Percentiles rank a stretch among this genome's conserved stretches.
phyloP scores from a whole-genome alignment of 2,797 vertebrate genomes.

The Leucoraja ocellata region DNA sequence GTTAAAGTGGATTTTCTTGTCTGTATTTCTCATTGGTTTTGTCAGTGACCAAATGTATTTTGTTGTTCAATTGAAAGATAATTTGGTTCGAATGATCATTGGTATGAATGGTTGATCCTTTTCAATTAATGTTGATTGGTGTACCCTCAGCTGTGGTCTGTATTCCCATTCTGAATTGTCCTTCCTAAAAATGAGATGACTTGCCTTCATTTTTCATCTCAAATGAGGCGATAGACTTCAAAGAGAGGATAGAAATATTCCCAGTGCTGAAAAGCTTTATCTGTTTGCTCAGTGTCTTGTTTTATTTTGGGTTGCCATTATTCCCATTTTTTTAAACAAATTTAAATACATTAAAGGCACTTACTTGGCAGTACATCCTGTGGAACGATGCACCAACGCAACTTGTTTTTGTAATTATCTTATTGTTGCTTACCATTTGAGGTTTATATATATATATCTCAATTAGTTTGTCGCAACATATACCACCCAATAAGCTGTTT shows the following conservation, averaged over 20 bases:
- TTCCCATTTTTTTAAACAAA: not conserved
- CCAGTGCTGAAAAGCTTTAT: not conserved
- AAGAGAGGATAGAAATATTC: too few species aligned
- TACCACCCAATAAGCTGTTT: not conserved
- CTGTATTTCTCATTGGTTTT: not conserved
- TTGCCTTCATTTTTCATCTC: not conserved
- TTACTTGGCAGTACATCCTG: not conserved
- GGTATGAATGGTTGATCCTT: not conserved
- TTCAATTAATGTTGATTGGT: not conserved
- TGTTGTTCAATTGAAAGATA: not conserved
- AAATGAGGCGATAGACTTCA: too few species aligned
- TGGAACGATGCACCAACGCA: not conserved
- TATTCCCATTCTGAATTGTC: not conserved
- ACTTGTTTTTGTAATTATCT: not conserved
- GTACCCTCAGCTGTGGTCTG: not conserved
- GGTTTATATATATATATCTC: not conserved
- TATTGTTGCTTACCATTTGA: not conserved
- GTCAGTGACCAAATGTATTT: not conserved
- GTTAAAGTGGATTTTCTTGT: not conserved
- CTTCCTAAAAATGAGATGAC: not conserved
- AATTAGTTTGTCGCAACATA: not conserved
- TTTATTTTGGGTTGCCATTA: not conserved
- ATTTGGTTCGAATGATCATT: not conserved
- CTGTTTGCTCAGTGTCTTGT: not conserved
- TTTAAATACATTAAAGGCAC: not conserved